Conservation (phyloP, 2,113 vertebrate species). For the Centrocercus urophasianus region DNA sequence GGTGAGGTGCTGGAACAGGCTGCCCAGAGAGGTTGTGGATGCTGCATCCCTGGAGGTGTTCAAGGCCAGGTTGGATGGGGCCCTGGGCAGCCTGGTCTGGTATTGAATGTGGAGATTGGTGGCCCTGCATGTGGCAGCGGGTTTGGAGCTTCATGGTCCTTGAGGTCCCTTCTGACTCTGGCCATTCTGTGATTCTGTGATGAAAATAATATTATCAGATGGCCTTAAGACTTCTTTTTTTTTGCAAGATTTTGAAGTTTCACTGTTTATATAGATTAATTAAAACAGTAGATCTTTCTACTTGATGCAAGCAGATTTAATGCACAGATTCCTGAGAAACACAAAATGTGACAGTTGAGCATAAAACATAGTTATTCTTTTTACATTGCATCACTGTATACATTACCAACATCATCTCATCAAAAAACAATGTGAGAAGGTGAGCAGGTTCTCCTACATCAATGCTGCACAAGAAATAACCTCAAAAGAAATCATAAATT, state of each 20-base stretch:
- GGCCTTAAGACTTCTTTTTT: neutral
- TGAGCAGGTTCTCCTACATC: neutral
- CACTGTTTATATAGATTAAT: neutral
- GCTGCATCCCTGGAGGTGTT: too few relatives aligned
- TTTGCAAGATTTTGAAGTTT: neutral
- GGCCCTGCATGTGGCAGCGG: too few relatives aligned
- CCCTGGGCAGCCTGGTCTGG: too few relatives aligned
- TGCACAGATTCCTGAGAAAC: neutral
- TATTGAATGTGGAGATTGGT: too few relatives aligned
- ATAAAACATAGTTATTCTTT: neutral
- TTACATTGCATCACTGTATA: neutral
- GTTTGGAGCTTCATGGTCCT: too few relatives aligned
- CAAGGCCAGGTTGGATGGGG: too few relatives aligned
- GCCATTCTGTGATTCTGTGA: neutral
- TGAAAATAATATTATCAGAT: neutral
- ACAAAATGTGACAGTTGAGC: neutral
- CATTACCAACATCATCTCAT: fast-evolving
- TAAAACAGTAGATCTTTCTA: neutral
- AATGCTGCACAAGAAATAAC: neutral
- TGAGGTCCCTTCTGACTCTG: too few relatives aligned
- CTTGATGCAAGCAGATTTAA: neutral
- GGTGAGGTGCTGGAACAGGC: too few relatives aligned
- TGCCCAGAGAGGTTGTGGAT: too few relatives aligned
- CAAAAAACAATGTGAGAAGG: neutral
- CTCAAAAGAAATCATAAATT: neutral